Conservation (phyloP, 2,797 vertebrate genomes). For the Pangasius krempfi region DNA sequence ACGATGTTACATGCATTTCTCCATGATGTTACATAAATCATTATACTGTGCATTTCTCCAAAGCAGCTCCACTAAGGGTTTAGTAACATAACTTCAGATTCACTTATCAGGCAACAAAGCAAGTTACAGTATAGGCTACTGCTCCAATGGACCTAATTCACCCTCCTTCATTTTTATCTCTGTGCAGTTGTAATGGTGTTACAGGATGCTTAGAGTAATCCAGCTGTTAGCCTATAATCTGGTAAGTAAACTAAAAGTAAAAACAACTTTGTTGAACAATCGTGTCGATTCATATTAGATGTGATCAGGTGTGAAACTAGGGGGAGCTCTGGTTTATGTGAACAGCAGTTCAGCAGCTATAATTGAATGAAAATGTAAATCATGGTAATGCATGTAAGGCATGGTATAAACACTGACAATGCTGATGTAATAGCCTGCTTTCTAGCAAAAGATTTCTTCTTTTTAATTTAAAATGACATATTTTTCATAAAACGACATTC, state of each 20-base stretch:
- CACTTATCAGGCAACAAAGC: neutral
- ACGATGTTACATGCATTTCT: too few species aligned
- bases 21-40: too few species aligned
- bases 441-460: neutral
- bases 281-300: neutral
- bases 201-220: neutral
- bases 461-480: too few species aligned
- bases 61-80: neutral
- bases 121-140: neutral
- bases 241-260: neutral
- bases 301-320: neutral
- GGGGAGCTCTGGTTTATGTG: neutral
- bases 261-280: neutral
- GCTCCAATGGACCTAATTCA: neutral
- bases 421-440: neutral
- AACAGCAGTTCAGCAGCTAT: neutral
- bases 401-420: neutral
- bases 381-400: neutral
- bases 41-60: neutral
- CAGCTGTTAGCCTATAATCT: neutral
- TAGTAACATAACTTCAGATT: neutral
- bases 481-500: neutral
- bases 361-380: neutral
- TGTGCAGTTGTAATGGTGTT: neutral
- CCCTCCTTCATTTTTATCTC: neutral